Evolutionary conservation across 2,797 vertebrate species (phyloP).

Genomic region (Myotis pilosus): DNA sequence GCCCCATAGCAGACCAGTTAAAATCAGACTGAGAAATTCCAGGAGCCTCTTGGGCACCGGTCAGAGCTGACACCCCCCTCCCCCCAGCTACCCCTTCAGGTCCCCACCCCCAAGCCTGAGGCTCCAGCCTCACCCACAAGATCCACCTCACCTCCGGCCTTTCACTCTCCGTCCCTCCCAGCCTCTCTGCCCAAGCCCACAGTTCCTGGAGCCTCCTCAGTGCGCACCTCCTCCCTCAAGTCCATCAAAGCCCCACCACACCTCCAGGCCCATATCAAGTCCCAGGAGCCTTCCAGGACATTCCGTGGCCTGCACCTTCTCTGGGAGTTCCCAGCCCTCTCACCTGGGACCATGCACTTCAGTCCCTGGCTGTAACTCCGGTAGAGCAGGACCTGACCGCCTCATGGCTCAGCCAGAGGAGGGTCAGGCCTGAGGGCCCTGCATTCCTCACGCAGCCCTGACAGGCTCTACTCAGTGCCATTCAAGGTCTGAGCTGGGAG

Average conservation of each 20-base stretch:
- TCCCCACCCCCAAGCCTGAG: neutral
- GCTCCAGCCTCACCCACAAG: neutral
- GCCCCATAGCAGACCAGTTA: neutral
- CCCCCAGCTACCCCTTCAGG: neutral
- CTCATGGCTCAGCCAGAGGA: neutral
- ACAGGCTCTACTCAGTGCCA: neutral
- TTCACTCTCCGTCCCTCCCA: neutral
- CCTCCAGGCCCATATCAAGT: neutral
- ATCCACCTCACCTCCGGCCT: neutral
- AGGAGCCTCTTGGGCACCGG: neutral
- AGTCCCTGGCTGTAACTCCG: neutral
- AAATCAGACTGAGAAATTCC: neutral
- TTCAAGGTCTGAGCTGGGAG: neutral
- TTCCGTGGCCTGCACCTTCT: rapidly evolving
- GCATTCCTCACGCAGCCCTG: neutral
- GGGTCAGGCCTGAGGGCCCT: neutral
- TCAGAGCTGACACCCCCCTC: neutral
- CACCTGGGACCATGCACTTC: neutral
- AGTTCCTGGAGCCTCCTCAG: neutral
- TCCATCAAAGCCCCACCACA: neutral
- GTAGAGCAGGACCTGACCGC: neutral
- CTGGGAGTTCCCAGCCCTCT: neutral
- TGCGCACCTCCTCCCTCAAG: rapidly evolving
- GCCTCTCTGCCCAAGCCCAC: neutral
- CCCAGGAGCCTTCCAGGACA: neutral